A percentile compares a stretch with the other conserved stretches of the same genome.
Conservation (phyloP, 2,888 invertebrate genomes). For the Chelonus formosanus region DNA sequence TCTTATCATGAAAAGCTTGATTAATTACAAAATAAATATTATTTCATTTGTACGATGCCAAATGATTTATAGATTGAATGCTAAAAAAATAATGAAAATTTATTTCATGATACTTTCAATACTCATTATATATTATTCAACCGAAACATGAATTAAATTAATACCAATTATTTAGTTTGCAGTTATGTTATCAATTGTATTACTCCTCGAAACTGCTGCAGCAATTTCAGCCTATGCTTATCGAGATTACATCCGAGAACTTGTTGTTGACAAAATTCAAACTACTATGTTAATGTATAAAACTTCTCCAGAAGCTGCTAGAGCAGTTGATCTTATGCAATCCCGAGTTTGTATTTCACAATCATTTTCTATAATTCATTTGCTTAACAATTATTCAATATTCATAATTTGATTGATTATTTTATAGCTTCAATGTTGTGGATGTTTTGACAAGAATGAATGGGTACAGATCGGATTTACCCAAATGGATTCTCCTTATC, state of each 20-base stretch:
- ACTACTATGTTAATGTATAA: slow-evolving; percentile 66
- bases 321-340: slow-evolving; percentile 71
- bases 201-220: slow-evolving; percentile 71
- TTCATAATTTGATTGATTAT: slow-evolving; percentile 17
- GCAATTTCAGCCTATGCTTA: slow-evolving; percentile 69
- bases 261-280: slow-evolving; percentile 66
- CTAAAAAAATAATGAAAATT: too few species aligned
- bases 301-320: slow-evolving; percentile 57
- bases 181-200: slow-evolving; percentile 67
- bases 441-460: slow-evolving; percentile 55
- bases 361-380: slow-evolving; percentile 1
- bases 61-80: too few species aligned
- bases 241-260: slow-evolving; percentile 62
- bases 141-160: slow-evolving; percentile 4
- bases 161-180: slow-evolving; percentile 65
- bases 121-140: too few species aligned
- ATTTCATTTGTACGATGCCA: too few species aligned
- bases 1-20: too few species aligned
- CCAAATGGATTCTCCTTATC: slow-evolving; percentile 60
- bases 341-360: slow-evolving; percentile 64
- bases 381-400: slow-evolving; percentile 5
- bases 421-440: slow-evolving; percentile 63
- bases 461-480: slow-evolving; percentile 70
- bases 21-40: too few species aligned
- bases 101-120: too few species aligned